Evolutionary conservation across 2,888 invertebrate species (phyloP), one percentile per base, ranked within the genome.

Genomic region (Acleris cristana): DNA sequence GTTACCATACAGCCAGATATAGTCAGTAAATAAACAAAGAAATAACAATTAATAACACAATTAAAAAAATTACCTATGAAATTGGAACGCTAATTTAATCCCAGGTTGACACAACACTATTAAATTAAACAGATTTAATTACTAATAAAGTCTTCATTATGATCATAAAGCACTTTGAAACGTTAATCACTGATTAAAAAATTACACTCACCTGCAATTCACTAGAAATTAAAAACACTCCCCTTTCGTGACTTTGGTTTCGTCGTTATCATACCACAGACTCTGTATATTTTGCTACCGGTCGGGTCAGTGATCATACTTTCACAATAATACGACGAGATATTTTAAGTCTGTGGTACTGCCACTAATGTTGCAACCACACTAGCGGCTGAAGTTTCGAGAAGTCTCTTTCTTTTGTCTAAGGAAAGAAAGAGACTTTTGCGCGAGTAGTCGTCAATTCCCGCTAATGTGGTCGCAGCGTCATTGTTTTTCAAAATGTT

Each of bases 151-250:
- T 48, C 16, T 62, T 19, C 62, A 66, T 62, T 45, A 34, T 10
- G 51, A 57, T 48, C 56, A 53, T 56, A 34, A 52, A 34, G 52
- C 66, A 66, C 66, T 57, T 62, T 23, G 18, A 57, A 62, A 56
- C 45, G 65, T 62, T 55, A 51, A 56, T 56, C 66, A 66, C 66
- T 66, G 62, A 62, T 66, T 66, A 53, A 62, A 69, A 67, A 64
- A 59, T 62, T 23, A 64, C 73, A 73, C 75, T 75, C 73, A 75
- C 75, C 74, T 72, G 70, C 63, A 75, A 75, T 74, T 75, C 72
- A 76, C 78, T 74, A 78, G 70, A 79, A 75, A 77, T 74, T 73
- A 75, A 74, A 78, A 79, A 79, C 79, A 79, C 80, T 79, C 75
- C 76, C 75, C 74, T 74, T 72, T 70, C 72, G 66, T 66, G 66